Evolutionary conservation across 2,797 vertebrate species (phyloP), one percentile per base, ranked within the genome.

Genomic region (Bufotes viridis): DNA sequence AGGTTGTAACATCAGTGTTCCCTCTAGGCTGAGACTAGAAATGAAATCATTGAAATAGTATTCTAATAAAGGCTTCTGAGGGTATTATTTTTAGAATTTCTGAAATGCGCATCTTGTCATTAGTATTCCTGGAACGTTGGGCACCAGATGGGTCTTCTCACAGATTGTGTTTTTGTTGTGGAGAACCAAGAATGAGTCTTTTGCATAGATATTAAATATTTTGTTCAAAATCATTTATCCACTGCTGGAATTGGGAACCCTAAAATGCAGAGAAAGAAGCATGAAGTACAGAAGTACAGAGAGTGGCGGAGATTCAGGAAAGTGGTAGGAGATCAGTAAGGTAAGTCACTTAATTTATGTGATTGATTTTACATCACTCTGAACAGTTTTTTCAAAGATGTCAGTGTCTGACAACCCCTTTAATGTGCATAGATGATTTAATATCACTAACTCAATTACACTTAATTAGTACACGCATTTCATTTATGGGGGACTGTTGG

Each of bases 111-210:
- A 75, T 75, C 49, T 76, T 76, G 74, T 76, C 74, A 76, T 76
- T 76, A 76, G 13, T 18, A n/a, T 76, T 76, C n/a, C 29, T 76
- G 74, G 74, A 76, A 51, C 49, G 4, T 6, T 76, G 22, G 49
- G 42, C 74, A 76, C 74, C 74, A 76, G 74, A 76, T 76, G 49
- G 74, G 34, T 14, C 42, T 76, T 76, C 49, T 53, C 42, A 53
- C 74, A 76, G 74, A 76, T 76, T 76, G 74, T 76, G 74, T 76
- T 76, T n/a, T 75, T 75, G 72, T 76, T 76, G 74, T 51, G 49
- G 49, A 76, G 42, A 76, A 76, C 74, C 20, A 76, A 76, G 34
- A n/a, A 51, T 20, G 49, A 76, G 74, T 22, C 42, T 76, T 1
- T 51, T 22, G 20, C 20, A 53, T 49, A 53, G 74, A 76, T 76